These are phyloP conservation scores for Microchirus variegatus DNA, from an alignment of 2,797 vertebrate genomes.

Conservation along the genomic window DNA sequence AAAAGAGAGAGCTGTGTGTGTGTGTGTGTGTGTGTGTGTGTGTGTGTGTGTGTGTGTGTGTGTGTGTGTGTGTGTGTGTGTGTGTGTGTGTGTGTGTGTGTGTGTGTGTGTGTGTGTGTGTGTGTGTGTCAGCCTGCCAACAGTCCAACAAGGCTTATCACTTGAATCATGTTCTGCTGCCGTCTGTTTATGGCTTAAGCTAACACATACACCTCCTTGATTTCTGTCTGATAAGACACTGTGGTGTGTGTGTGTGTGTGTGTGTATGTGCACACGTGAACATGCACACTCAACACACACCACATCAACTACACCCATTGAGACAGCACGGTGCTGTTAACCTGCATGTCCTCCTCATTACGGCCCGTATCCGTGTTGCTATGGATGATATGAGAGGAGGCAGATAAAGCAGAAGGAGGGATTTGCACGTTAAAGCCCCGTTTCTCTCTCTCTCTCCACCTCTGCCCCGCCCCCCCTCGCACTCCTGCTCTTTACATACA, in stretches of 20 bases:
- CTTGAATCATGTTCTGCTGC: slow-evolving; percentile 46
- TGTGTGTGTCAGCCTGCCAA: slow-evolving; percentile 37
- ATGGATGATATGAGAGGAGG: slow-evolving; percentile 55
- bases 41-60: slow-evolving; percentile 20
- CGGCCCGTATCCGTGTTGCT: slow-evolving; percentile 57
- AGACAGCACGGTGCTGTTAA: slow-evolving; percentile 57
- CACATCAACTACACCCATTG: slow-evolving; percentile 46
- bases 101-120: slow-evolving; percentile 19
- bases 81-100: neutral
- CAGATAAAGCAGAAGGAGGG: slow-evolving; percentile 55
- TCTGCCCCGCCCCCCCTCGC: too few relatives aligned
- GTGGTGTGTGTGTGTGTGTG: slow-evolving; percentile 19
- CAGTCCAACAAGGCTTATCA: slow-evolving; percentile 50
- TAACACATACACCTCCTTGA: slow-evolving; percentile 48
- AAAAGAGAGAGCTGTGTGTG: too few relatives aligned
- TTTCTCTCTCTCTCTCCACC: too few relatives aligned
- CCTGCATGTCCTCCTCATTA: slow-evolving; percentile 63
- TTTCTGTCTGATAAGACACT: slow-evolving; percentile 39
- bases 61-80: neutral
- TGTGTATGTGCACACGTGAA: slow-evolving; percentile 2
- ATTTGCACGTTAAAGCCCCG: slow-evolving; percentile 72
- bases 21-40: slow-evolving; percentile 6
- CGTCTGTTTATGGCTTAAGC: slow-evolving; percentile 47
- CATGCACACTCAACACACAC: neutral
- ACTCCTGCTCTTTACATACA: slow-evolving; percentile 26